phyloP scores from a whole-genome alignment of 2,888 invertebrate genomes.

The Linnaemya vulpina region DNA sequence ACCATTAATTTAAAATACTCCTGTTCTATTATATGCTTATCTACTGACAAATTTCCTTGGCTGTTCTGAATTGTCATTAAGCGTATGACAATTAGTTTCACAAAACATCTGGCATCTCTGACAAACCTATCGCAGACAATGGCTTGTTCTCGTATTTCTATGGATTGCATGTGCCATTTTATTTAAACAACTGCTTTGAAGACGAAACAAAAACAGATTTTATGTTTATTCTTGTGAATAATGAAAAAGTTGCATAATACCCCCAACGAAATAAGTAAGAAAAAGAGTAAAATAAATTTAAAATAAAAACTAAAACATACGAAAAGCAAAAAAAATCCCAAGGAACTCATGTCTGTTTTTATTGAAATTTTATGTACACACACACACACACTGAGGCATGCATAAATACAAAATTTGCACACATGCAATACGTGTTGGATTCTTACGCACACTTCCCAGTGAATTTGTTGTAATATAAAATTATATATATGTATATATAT shows the following conservation, averaged over 20 bases:
- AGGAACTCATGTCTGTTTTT: constrained; percentile 32
- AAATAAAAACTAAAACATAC: constrained; percentile 14
- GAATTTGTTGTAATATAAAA: constrained; percentile 38
- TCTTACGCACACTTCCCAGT: constrained; percentile 10
- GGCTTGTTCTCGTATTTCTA: constrained; percentile 8
- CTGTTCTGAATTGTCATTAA: too few relatives aligned
- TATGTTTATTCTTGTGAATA: constrained; percentile 47
- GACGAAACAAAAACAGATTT: constrained; percentile 50
- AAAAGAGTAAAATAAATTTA: constrained; percentile 11
- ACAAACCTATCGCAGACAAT: constrained; percentile 27
- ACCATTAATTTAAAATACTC: too few relatives aligned
- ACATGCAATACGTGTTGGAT: background rate
- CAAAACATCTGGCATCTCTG: constrained; percentile 5
- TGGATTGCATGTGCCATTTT: constrained; percentile 48
- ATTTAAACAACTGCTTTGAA: constrained; percentile 48
- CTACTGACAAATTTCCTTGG: too few relatives aligned
- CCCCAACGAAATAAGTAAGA: background rate
- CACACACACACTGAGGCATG: background rate
- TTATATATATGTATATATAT: too few relatives aligned
- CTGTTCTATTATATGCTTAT: too few relatives aligned
- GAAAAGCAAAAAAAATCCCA: constrained; percentile 19
- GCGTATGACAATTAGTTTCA: background rate
- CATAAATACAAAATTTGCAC: background rate
- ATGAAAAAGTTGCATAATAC: constrained; percentile 55
- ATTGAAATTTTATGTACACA: constrained; percentile 29